phyloP scores from a whole-genome alignment of 1,140 invertebrate genomes.

The Leptestheria dahalacensis region DNA sequence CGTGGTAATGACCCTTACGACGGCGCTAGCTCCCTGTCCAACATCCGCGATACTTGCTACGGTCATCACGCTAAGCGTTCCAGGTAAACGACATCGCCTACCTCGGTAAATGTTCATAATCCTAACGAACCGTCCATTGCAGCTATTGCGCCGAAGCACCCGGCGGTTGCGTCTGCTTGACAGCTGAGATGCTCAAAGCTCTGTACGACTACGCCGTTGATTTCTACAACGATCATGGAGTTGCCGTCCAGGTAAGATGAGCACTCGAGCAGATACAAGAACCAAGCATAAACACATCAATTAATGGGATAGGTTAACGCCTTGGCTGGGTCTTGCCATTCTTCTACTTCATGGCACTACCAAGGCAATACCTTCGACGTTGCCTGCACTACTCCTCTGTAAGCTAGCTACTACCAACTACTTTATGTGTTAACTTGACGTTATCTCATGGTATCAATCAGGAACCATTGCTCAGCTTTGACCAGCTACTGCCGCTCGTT shows the following conservation, averaged over 20 bases:
- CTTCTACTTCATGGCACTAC: slow-evolving; percentile 15
- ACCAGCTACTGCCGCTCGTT: slow-evolving; percentile 6
- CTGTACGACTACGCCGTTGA: slow-evolving; percentile 14
- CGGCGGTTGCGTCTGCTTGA: slow-evolving; percentile 14
- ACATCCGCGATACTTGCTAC: slow-evolving; percentile 17
- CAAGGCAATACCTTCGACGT: slow-evolving; percentile 16
- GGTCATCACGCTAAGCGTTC: slow-evolving; percentile 15
- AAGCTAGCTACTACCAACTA: neutral
- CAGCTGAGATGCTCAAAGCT: slow-evolving; percentile 7
- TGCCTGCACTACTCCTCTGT: slow-evolving; percentile 14
- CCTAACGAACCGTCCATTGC: no score
- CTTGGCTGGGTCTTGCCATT: slow-evolving; percentile 15
- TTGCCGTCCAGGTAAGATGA: slow-evolving; percentile 5
- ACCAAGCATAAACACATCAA: neutral
- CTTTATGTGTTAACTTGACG: neutral
- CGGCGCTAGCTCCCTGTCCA: slow-evolving; percentile 16
- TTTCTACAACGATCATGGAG: slow-evolving; percentile 15
- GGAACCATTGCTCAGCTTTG: slow-evolving; percentile 15
- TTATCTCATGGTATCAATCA: no score
- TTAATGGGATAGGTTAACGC: slow-evolving; percentile 7
- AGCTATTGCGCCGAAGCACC: slow-evolving; percentile 10
- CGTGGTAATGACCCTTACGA: slow-evolving; percentile 16
- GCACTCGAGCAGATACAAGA: neutral
- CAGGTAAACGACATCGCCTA: no score
- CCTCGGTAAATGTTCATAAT: no score